phyloP scores from a whole-genome alignment of 2,888 invertebrate genomes.

The Gasteruption jaculator region DNA sequence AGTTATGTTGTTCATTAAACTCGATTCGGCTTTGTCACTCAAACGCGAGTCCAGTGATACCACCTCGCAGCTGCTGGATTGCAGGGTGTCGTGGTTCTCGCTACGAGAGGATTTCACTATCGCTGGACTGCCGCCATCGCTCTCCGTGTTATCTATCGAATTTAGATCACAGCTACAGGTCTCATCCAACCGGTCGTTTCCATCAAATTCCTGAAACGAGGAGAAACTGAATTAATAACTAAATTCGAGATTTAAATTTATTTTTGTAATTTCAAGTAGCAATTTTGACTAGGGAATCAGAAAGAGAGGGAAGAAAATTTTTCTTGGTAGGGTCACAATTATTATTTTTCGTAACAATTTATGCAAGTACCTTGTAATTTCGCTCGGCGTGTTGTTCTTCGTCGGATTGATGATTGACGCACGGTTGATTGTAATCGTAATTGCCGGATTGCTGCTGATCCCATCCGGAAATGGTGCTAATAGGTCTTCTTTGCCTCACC shows the following conservation, averaged over 20 bases:
- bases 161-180: slow-evolving; percentile 52
- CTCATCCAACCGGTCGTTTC: slow-evolving; percentile 45
- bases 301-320: background rate
- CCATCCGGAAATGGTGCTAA: slow-evolving; percentile 95
- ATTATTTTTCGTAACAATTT: background rate
- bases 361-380: slow-evolving; percentile 38
- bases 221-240: no score
- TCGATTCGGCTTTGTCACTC: slow-evolving; percentile 48
- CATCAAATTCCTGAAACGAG: slow-evolving; percentile 41
- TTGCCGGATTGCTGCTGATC: slow-evolving; percentile 61
- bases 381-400: slow-evolving; percentile 42
- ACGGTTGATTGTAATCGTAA: slow-evolving; percentile 45
- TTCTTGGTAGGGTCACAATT: background rate
- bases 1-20: no score
- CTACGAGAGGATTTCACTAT: slow-evolving; percentile 49
- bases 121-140: slow-evolving; percentile 55
- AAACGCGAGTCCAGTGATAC: slow-evolving; percentile 56
- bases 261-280: no score
- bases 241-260: no score
- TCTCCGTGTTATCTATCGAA: slow-evolving; percentile 48
- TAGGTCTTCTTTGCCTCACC: slow-evolving; percentile 86
- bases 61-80: slow-evolving; percentile 52
- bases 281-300: background rate
- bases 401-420: slow-evolving; percentile 43
- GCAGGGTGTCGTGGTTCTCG: slow-evolving; percentile 41